Base-by-base conservation (phyloP, 2,113 vertebrate genomes). In the Nymphicus hollandicus region DNA sequence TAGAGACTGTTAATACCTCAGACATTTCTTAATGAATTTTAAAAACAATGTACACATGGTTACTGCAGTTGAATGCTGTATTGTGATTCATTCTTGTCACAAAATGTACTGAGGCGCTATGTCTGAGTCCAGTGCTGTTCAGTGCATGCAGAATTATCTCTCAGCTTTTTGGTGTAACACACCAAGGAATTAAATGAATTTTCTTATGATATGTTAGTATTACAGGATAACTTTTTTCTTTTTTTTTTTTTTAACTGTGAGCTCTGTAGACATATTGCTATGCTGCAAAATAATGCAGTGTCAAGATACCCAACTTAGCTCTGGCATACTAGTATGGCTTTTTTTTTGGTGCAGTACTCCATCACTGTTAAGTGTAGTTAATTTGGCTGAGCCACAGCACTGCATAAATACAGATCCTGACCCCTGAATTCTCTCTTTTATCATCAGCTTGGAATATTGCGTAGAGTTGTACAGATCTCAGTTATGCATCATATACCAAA, bases 1-100 rank as follows among this genome's bases (percentile, higher is more conserved):
- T 76, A 86, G 88, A 87, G 84, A 94, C 44, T 81, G 17, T 83
- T 87, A 87, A 85, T 84, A 78, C 50, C 64, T 95, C 63, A 74
- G 76, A 78, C n/a, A 10, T 69, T 80, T 89, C 86, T 65, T 92
- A 95, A 94, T 92, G 89, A 91, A 87, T 84, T 93, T 81, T 74
- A 76, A 60, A 91, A 93, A 69, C 81, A 79, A 56, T 27, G 39
- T 86, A 39, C 60, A 5, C 60, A 84, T 81, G 35, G 53, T 87
- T 87, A 44, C 65, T 56, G 44, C 13, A 41, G 81, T 58, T 1
- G 4, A 66, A 84, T 63, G 58, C 46, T 74, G 47, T 76, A 7
- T 43, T 93, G 60, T 71, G 83, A 81, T 94, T 78, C 33, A 25
- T 86, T 74, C 60, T 56, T 74, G 43, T 53, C 77, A 78, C 46